Evolutionary conservation across 2,888 invertebrate species (phyloP).

Genomic region (Volucella inanis): DNA sequence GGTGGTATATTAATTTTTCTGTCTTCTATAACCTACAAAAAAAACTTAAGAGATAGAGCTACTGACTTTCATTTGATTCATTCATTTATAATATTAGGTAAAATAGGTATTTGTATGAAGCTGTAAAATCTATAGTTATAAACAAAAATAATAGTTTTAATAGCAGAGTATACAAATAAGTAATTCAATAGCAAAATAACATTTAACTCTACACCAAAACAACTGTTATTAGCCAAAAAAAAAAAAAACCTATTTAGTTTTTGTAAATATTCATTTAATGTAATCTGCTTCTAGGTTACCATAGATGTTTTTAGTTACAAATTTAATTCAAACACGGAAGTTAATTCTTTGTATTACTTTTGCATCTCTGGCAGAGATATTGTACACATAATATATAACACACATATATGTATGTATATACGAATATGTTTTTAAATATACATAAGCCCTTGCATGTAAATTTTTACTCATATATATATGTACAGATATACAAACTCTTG

Average conservation of each 20-base stretch:
- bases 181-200: constrained; percentile 57
- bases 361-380: background rate
- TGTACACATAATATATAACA: background rate
- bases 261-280: constrained; percentile 54
- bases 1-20: too few species aligned
- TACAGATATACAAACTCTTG: constrained; percentile 14
- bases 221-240: constrained; percentile 62
- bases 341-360: constrained; percentile 8
- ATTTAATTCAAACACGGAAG: constrained; percentile 50
- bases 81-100: too few species aligned
- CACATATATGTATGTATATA: background rate
- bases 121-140: background rate
- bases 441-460: background rate
- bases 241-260: constrained; percentile 68
- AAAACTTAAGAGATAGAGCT: too few species aligned
- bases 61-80: too few species aligned
- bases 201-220: constrained; percentile 67
- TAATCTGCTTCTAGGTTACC: background rate
- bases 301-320: constrained; percentile 21
- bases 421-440: background rate
- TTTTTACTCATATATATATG: background rate
- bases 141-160: constrained; percentile 50
- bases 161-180: constrained; percentile 55
- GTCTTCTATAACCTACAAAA: too few species aligned
- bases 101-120: too few species aligned